These are phyloP conservation scores for Nomada hirtipes DNA, from an alignment of 2,888 invertebrate genomes.

Conservation along the genomic window DNA sequence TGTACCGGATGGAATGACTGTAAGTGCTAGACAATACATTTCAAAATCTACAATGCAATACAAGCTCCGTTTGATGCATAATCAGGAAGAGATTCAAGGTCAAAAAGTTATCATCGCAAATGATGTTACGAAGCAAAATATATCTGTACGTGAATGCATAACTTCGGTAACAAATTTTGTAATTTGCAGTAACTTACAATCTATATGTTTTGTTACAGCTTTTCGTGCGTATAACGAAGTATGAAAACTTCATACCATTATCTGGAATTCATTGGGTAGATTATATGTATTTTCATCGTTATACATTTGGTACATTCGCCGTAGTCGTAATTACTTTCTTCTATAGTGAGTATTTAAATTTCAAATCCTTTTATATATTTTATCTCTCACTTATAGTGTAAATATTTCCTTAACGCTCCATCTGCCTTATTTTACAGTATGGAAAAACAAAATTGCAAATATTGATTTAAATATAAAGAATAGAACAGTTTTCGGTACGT, in stretches of 20 bases:
- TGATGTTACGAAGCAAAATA: conserved; percentile 81
- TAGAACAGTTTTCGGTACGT: conserved; percentile 79
- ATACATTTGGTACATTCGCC: conserved; percentile 78
- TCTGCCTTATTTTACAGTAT: conserved; percentile 69
- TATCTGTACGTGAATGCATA: conserved; percentile 75
- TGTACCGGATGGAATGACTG: conserved; percentile 79
- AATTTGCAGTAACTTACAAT: conserved; percentile 8
- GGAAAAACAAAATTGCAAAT: conserved; percentile 80
- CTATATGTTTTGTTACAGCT: conserved; percentile 71
- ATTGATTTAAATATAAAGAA: conserved; percentile 79
- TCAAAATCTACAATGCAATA: conserved; percentile 76
- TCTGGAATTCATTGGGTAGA: conserved; percentile 81
- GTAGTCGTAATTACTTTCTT: conserved; percentile 77
- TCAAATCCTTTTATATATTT: conserved; percentile 1
- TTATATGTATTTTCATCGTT: conserved; percentile 79
- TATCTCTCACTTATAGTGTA: not conserved
- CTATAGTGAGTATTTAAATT: conserved; percentile 75
- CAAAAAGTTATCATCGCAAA: conserved; percentile 79
- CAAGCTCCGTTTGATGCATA: conserved; percentile 78
- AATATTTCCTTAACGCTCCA: not conserved
- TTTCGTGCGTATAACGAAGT: conserved; percentile 78
- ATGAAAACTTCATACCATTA: conserved; percentile 76
- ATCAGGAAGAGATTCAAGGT: conserved; percentile 80
- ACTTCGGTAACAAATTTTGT: not conserved
- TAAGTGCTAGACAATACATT: conserved; percentile 74